Base-by-base conservation (phyloP, 1,140 invertebrate genomes). In the Pseudobourletiella spinata region DNA sequence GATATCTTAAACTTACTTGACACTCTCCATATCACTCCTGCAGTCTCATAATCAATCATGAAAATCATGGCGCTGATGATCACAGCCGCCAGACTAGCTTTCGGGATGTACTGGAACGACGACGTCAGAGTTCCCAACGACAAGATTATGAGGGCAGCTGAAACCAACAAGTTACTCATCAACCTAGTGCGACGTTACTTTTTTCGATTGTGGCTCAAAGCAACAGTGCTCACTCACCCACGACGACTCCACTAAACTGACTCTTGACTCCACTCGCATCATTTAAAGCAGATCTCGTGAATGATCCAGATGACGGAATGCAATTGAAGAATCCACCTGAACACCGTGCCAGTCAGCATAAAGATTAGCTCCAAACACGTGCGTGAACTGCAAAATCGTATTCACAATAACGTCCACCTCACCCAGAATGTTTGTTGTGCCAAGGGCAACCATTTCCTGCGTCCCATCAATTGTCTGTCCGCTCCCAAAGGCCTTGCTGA, bases 251-350 rank as follows among this genome's bases (percentile, higher is more conserved):
- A 20, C 88, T 89, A 57, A 89, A 81, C 1, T 88, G 83, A 1
- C 91, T 94, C 70, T 80, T 80, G 0, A 95, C 92, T 22, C 93
- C 92, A 68, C 90, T 93, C 16, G 88, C 85, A 72, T 92, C 85
- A 76, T 95, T 95, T 1, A 97, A 84, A 1, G 92, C 92, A 22
- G 91, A 93, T 66, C 90, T 80, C 0, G 87, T 88, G 75, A 92
- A 91, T 51, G 88, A 91, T 44, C 88, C 92, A 1, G 93, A 91
- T 0, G 86, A 82, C 2, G 92, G 92, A 79, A 91, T 89, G 0
- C 91, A 91, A 3, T 81, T 81, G 18, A 93, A 83, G 74, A 96
- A 95, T 11, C 59, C 50, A 28, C 59, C 59, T 48, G 22, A 18
- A n/a, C n/a, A 11, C n/a, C n/a, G 35, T 11, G n/a, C n/a, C n/a